These are phyloP conservation scores for Eutolmus rufibarbis DNA, from an alignment of 2,888 invertebrate species.

Conservation along the genomic window DNA sequence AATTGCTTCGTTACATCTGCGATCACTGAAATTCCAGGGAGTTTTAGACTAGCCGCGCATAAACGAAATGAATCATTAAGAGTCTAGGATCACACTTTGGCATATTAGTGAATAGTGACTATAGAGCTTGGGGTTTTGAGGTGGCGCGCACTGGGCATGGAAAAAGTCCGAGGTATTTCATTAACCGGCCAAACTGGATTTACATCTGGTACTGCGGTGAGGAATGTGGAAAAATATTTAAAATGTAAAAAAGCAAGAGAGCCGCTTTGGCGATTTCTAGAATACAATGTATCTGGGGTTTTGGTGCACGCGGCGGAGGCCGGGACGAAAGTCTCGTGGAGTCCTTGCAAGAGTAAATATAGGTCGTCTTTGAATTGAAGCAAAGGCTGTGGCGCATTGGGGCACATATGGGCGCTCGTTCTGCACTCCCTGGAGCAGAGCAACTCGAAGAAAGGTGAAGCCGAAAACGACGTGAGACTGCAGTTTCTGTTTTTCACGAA, in stretches of 20 bases:
- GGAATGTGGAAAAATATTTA: conserved; percentile 24
- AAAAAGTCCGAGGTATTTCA: conserved; percentile 2
- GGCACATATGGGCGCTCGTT: neutral
- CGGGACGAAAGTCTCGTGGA: neutral
- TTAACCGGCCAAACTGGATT: conserved; percentile 44
- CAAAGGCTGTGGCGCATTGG: neutral
- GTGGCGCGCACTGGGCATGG: neutral
- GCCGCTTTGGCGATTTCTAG: neutral
- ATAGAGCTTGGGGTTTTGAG: neutral
- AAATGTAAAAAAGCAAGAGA: neutral
- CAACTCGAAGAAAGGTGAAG: neutral
- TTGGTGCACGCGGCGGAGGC: neutral
- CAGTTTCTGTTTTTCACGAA: neutral
- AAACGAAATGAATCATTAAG: neutral
- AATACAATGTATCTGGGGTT: neutral
- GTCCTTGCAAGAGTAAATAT: neutral
- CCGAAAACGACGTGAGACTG: neutral
- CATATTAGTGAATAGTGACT: neutral
- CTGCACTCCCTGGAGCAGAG: neutral
- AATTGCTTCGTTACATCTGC: neutral
- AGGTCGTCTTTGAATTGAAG: neutral
- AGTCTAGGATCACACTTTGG: conserved; percentile 3
- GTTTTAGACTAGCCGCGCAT: neutral
- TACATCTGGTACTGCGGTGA: conserved; percentile 38
- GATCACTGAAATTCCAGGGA: neutral